A percentile compares a stretch with the other conserved stretches of the same genome.
phyloP scores from a whole-genome alignment of 1,140 invertebrate species.

The Episyrphus balteatus region DNA sequence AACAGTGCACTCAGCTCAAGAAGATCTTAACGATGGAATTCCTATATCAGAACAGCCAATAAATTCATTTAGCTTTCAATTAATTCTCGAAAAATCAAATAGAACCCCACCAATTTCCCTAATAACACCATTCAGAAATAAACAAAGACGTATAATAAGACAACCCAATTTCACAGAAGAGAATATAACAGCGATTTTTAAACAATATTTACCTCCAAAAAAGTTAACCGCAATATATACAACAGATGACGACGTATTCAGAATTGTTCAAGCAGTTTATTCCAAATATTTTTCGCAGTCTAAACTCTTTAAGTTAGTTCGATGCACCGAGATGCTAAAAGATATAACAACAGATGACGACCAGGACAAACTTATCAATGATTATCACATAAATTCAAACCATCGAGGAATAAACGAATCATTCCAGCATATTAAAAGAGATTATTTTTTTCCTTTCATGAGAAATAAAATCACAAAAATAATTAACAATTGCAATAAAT shows the following conservation, averaged over 20 bases:
- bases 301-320: slow-evolving; percentile 16
- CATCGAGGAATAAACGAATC: slow-evolving; percentile 33
- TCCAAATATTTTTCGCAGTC: slow-evolving; percentile 12
- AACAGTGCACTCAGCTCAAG: slow-evolving; percentile 2
- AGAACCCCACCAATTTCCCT: slow-evolving; percentile 2
- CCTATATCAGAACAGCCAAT: slow-evolving; percentile 5
- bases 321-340: slow-evolving; percentile 13
- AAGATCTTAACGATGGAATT: slow-evolving; percentile 6
- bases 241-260: slow-evolving; percentile 7
- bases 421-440: slow-evolving; percentile 20
- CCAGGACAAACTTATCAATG: slow-evolving; percentile 19
- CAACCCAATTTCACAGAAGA: slow-evolving; percentile 3
- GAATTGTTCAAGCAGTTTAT: slow-evolving; percentile 4
- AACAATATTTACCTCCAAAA: slow-evolving; percentile 10
- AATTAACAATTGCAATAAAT: slow-evolving; percentile 14
- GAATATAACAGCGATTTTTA: slow-evolving; percentile 12
- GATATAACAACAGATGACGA: slow-evolving; percentile 18
- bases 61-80: no score
- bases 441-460: slow-evolving; percentile 28
- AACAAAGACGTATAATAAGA: slow-evolving; percentile 7
- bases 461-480: slow-evolving; percentile 1
- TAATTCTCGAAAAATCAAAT: no score
- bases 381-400: slow-evolving; percentile 26
- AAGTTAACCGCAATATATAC: slow-evolving; percentile 9
- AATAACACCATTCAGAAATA: slow-evolving; percentile 7